These are phyloP conservation scores for Mamestra configurata DNA, from an alignment of 1,140 invertebrate genomes.

Conservation along the genomic window DNA sequence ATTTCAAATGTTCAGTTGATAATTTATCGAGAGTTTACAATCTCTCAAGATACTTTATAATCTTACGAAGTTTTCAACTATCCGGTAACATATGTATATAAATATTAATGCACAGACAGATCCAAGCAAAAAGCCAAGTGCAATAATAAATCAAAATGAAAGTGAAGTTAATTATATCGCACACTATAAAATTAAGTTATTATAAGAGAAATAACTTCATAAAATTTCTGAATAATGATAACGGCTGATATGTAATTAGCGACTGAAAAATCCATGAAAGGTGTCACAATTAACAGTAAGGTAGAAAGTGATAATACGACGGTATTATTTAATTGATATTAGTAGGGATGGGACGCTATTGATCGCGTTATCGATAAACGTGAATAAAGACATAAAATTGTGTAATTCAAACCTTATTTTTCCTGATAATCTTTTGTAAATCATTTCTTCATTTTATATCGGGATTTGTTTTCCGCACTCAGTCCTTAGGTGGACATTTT, in stretches of 20 bases:
- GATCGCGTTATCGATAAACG: conserved; percentile 15
- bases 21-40: too few relatives aligned
- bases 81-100: too few relatives aligned
- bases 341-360: not conserved
- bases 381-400: too few relatives aligned
- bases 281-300: conserved; percentile 20
- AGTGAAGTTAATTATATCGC: conserved; percentile 12
- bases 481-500: too few relatives aligned
- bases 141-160: conserved; percentile 18
- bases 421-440: too few relatives aligned
- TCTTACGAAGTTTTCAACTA: too few relatives aligned
- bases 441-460: too few relatives aligned
- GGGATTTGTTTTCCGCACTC: too few relatives aligned
- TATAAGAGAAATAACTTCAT: not conserved
- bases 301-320: conserved; percentile 24
- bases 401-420: too few relatives aligned
- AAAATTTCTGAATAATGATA: not conserved
- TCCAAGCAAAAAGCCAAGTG: not conserved
- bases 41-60: too few relatives aligned
- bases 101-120: not conserved
- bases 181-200: conserved; percentile 35
- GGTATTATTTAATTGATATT: conserved; percentile 26
- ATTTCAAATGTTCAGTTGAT: too few relatives aligned
- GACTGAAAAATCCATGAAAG: conserved; percentile 34
- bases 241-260: conserved; percentile 10